phyloP scores from a whole-genome alignment of 2,113 vertebrate genomes.

The Phylloscopus whistleri region DNA sequence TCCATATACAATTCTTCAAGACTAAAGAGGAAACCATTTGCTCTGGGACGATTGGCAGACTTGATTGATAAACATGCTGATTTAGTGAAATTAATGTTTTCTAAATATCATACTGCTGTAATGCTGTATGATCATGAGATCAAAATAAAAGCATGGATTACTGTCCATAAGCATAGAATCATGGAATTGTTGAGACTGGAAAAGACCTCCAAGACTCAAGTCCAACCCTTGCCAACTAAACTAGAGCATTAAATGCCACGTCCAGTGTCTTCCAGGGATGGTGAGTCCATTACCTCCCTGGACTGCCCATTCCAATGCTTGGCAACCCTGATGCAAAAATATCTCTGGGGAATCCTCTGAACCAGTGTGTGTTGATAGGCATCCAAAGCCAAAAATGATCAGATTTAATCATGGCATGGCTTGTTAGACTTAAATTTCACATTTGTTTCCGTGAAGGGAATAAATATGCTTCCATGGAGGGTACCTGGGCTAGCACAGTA shows the following conservation, averaged over 20 bases:
- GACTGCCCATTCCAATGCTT: neutral
- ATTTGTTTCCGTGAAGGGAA: neutral
- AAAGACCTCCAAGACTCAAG: neutral
- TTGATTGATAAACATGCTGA: neutral
- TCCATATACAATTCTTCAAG: neutral
- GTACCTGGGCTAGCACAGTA: neutral
- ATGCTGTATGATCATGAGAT: neutral
- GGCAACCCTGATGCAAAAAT: neutral
- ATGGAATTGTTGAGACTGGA: neutral
- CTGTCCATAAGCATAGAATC: neutral
- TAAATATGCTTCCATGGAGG: neutral
- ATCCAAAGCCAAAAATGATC: neutral
- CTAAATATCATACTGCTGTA: neutral
- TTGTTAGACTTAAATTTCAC: neutral
- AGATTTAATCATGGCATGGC: neutral
- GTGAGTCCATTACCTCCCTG: neutral
- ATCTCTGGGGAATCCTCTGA: neutral
- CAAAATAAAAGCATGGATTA: neutral
- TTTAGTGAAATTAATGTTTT: neutral
- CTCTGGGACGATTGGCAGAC: neutral
- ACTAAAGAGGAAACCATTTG: neutral
- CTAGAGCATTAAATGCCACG: neutral
- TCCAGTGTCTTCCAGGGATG: accelerated
- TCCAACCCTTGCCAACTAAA: neutral
- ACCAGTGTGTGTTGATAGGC: neutral